Evolutionary conservation across 2,888 invertebrate genomes (phyloP).

Genomic region (Blastobasis lacticolella): DNA sequence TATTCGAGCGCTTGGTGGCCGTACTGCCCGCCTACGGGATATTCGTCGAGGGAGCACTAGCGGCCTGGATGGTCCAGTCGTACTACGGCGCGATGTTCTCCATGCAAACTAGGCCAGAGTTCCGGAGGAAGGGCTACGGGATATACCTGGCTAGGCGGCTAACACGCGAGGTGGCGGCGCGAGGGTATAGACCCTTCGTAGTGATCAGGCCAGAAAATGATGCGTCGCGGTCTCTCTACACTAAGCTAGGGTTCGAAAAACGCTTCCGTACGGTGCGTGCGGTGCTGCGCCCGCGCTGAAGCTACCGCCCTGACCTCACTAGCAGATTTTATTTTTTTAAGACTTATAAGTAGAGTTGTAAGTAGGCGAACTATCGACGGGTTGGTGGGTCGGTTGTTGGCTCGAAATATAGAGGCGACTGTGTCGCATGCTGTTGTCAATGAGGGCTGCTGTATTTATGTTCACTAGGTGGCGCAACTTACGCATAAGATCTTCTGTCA

Average conservation of each 20-base stretch:
- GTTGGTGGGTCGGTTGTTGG: too few relatives aligned
- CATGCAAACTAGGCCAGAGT: constrained; percentile 89
- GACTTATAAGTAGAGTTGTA: constrained; percentile 46
- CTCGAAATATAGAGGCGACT: constrained; percentile 7
- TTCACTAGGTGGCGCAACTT: too few relatives aligned
- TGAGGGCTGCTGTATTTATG: constrained; percentile 68
- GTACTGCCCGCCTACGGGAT: constrained; percentile 88
- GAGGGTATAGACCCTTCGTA: constrained; percentile 89
- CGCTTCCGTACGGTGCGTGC: constrained; percentile 87
- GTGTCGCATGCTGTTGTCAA: constrained; percentile 71
- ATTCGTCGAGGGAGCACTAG: constrained; percentile 83
- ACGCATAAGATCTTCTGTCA: too few relatives aligned
- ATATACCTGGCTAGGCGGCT: constrained; percentile 81
- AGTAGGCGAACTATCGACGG: too few relatives aligned
- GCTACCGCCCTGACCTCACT: constrained; percentile 48
- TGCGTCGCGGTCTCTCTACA: constrained; percentile 88
- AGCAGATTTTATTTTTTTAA: constrained; percentile 75
- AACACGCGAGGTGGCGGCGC: constrained; percentile 78
- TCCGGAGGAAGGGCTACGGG: constrained; percentile 83
- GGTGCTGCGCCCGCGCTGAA: constrained; percentile 77
- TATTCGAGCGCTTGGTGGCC: constrained; percentile 85
- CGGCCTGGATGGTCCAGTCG: constrained; percentile 94
- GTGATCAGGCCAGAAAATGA: constrained; percentile 90
- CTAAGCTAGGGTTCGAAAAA: constrained; percentile 86
- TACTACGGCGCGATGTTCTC: constrained; percentile 95